Evolutionary conservation across 1,140 invertebrate genomes (phyloP), one percentile per base, ranked within the genome.

Genomic region (Limonius californicus): DNA sequence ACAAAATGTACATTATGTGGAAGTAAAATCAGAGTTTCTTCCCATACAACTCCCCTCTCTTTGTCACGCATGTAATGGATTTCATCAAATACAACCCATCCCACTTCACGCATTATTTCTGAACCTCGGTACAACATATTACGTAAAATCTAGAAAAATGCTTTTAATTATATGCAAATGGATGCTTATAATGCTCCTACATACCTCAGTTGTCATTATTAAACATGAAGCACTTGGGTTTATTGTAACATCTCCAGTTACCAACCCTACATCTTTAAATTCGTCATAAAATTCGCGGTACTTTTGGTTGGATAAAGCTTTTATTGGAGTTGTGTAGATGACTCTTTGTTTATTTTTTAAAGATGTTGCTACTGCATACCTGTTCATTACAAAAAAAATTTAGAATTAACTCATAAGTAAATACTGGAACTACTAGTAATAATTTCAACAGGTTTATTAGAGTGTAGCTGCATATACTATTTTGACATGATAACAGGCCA

Each of bases 51-150:
- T 47, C 98, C 98, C 78, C 98, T 83, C 78, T 99, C 96, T 81
- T 98, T 98, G 72, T 99, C 96, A 75, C 98, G 82, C 97, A 99
- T 99, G 76, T 99, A 99, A 81, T 99, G 98, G 74, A 99, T 99
- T 82, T 99, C 98, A 79, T 99, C 98, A 82, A 99, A 99, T 55
- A 99, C 84, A 8, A 99, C 97, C 98, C 97, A 99, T 50, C 95
- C 97, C 2, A 99, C 95, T 85, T 99, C 98, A 67, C 96, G 83
- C 89, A 98, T 99, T 8, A 96, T 83, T 81, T 99, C 97, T 35
- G 95, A 98, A 58, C 98, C 98, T 76, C 97, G 83, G 73, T 99
- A 99, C 16, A 99, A 80, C 98, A 99, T 99, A 72, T 95, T 97
- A 66, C 98, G 81, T 57, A 99, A 81, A 86, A 99, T 99, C 87